phyloP scores from a whole-genome alignment of 1,140 invertebrate genomes.

The Zaprionus kolodkinae region DNA sequence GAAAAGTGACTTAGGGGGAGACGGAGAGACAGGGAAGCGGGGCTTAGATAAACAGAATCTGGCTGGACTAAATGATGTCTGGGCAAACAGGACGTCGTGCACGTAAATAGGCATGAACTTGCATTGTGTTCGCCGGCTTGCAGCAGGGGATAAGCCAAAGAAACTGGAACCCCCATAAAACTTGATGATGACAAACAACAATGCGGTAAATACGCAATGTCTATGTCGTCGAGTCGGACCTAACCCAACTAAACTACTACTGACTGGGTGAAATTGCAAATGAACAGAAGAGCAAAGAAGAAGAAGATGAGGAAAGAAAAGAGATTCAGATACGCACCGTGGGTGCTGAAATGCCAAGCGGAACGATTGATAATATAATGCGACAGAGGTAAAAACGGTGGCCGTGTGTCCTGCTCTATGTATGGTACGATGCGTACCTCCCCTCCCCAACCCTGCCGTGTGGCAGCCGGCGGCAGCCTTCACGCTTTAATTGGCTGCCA shows the following conservation, averaged over 20 bases:
- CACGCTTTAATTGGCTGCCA: constrained; percentile 83
- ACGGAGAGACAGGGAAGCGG: too few relatives aligned
- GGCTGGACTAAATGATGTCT: constrained; percentile 38
- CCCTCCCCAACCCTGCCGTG: neutral
- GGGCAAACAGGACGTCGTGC: constrained; percentile 35
- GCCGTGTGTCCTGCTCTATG: constrained; percentile 62
- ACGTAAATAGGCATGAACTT: constrained; percentile 61
- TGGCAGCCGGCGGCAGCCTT: constrained; percentile 75
- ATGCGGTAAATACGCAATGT: constrained; percentile 28
- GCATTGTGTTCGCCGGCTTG: constrained; percentile 33
- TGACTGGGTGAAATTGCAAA: constrained; percentile 36
- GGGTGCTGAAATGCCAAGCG: constrained; percentile 75
- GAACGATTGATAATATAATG: constrained; percentile 75
- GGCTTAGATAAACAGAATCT: constrained; percentile 29
- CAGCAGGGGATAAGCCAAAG: constrained; percentile 46
- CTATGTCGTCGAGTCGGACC: constrained; percentile 44
- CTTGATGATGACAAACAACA: constrained; percentile 71
- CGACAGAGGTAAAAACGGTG: constrained; percentile 54
- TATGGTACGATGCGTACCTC: too few relatives aligned
- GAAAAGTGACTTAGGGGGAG: neutral
- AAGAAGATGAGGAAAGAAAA: constrained; percentile 21
- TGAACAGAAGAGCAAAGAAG: constrained; percentile 27
- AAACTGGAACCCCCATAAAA: constrained; percentile 63
- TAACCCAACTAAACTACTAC: constrained; percentile 66
- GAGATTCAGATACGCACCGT: constrained; percentile 54